Evolutionary conservation across 2,888 invertebrate genomes (phyloP), one percentile per base, ranked within the genome.

Genomic region (Pristionchus japonicus): DNA sequence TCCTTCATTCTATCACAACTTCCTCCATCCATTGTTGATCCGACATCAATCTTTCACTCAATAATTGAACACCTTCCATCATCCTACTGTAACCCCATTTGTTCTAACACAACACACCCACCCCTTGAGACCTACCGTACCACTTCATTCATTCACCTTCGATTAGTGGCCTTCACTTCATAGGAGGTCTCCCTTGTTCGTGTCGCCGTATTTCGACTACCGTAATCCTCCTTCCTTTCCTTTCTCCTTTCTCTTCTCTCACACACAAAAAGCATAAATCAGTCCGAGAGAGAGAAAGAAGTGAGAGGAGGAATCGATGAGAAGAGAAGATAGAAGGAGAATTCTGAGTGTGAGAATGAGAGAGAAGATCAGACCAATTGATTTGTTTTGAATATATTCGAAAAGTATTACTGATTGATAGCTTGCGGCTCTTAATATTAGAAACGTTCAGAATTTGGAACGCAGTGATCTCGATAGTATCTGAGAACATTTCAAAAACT

Each of bases 211-310:
- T 64, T 85, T 85, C 61, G 27, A 64, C 85, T 85, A 43, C 67
- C 40, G 82, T 82, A 82, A 2, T 27, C n/a, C 61, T 64, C 31
- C 64, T 37, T 37, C 34, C 83, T 84, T 57, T 31, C 37, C 15
- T 43, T 37, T 40, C 64, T 43, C n/a, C 64, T 20, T 52, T 49
- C 31, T 20, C 82, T 52, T 47, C 64, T n/a, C n/a, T 34, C 40
- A 37, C 47, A 85, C 85, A 64, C 85, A 85, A 57, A 85, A 64
- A 57, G 61, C 40, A 64, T 85, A 57, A 85, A 85, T 85, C 85
- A 85, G 64, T 7, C 13, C 27, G 47, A 57, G 83, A 82, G 52
- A 83, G 83, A 83, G 43, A 43, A 61, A 61, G 37, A 64, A 61
- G 37, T 61, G 34, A 43, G 52, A 4, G n/a, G 34, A 37, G 15